Base-by-base conservation (phyloP, 2,797 vertebrate genomes). In the Notolabrus celidotus region DNA sequence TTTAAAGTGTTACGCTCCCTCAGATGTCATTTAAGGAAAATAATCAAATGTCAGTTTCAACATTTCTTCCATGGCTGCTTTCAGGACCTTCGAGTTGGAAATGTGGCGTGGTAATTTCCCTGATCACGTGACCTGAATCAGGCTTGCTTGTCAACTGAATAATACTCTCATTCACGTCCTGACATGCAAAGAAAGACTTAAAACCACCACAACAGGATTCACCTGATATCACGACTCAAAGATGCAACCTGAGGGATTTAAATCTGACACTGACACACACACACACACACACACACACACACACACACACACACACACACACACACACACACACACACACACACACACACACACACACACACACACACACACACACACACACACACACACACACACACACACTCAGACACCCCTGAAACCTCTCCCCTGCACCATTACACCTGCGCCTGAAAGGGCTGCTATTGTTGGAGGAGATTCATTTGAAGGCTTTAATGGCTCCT, bases 401-500 rank as follows among this genome's bases (percentile, higher is more conserved):
- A 42, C 27, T 59, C 50, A 51, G 27, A 29, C 33, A 56, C 8
- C 39, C 56, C 11, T 38, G 49, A 49, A 71, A 25, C 23, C 69
- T 71, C 69, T 22, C 74, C 75, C 47, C 60, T 19, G 65, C 69
- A 69, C 73, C 69, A 71, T 76, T 83, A 84, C 85, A 89, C 84
- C 82, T 86, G 86, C 61, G 67, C 49, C 65, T 77, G 71, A 79
- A 86, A 83, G 53, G 54, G 50, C 36, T 63, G 22, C 54, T 52
- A 75, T 91, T 93, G 86, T 90, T 83, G 62, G 67, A 68, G 33
- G 78, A 67, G 67, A 84, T 74, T 88, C 77, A 82, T 87, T 86
- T 84, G 76, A 85, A 84, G 71, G 66, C 65, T 85, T 87, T 90
- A 91, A 90, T 90, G 79, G 86, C 63, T 84, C 67, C 86, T 75